phyloP scores from a whole-genome alignment of 2,113 vertebrate species.

The Onychostruthus taczanowskii region DNA sequence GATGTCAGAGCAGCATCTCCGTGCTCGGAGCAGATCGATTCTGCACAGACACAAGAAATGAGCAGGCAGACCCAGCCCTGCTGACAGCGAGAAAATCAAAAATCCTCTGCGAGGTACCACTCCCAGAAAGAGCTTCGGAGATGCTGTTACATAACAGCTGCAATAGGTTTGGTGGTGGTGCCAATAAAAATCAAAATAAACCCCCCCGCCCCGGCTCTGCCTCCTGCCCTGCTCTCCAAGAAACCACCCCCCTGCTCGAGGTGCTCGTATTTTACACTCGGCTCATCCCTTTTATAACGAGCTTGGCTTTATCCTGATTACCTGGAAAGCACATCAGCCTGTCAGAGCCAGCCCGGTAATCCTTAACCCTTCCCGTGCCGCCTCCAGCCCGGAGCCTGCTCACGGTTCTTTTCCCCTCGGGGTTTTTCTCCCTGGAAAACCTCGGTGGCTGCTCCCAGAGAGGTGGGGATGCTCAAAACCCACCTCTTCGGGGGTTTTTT shows the following conservation, averaged over 20 bases:
- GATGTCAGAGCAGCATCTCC: not conserved
- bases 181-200: not conserved
- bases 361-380: not conserved
- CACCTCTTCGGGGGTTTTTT: too few relatives aligned
- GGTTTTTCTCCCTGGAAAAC: not conserved
- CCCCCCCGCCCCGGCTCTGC: not conserved
- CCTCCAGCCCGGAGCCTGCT: not conserved
- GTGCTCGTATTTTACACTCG: not conserved
- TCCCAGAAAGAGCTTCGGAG: not conserved
- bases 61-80: not conserved
- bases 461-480: not conserved
- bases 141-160: not conserved
- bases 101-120: not conserved
- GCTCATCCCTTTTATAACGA: slow-evolving; percentile 29
- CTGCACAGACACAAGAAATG: not conserved
- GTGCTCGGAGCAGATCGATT: not conserved
- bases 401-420: fast-evolving
- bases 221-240: not conserved
- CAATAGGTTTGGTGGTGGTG: not conserved
- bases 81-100: not conserved
- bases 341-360: not conserved
- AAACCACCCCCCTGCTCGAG: not conserved
- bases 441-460: not conserved
- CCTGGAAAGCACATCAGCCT: slow-evolving; percentile 47
- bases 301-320: slow-evolving; percentile 35